Base-by-base conservation (phyloP, 2,888 invertebrate genomes). In the Leptinotarsa tumamoca region DNA sequence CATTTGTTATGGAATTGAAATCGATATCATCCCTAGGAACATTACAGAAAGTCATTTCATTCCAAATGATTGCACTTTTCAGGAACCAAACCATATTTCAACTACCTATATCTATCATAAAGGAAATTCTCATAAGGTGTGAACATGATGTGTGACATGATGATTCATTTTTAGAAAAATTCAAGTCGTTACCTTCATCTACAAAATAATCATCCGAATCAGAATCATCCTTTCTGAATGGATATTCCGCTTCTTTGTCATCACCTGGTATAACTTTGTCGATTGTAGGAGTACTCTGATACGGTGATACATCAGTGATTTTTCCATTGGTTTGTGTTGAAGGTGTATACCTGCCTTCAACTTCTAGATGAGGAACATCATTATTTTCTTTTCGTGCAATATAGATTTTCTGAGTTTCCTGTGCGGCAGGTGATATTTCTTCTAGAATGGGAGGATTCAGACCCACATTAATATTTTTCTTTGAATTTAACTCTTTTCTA, bases 171-270 rank as follows among this genome's bases (percentile, higher is more conserved):
- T 33, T 33, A 1, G 7, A 7, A 33, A 33, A 33, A 33, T 7
- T n/a, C 21, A 61, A 71, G n/a, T 51, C 5, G 21, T 51, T 73
- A 76, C 76, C 73, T 73, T 76, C 78, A 74, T 75, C 74, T n/a
- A 66, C 66, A 72, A 77, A 79, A 72, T 75, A 70, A 67, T 73
- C 68, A 71, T 80, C 74, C 56, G 78, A 78, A 72, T 76, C 74
- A 63, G 71, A 71, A 63, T n/a, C n/a, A 18, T 5, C 63, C 33
- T 0, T 33, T 17, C 63, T 43, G 27, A 23, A 4, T 14, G 58
- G 21, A 58, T 58, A 3, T 58, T 27, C 58, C 17, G 4, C 21
- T 1, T 58, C 58, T 23, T 58, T 23, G 2, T 14, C 23, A 58
- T 23, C 23, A 58, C 4, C 4, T 13, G 13, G 23, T 58, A 4